phyloP scores from a whole-genome alignment of 2,797 vertebrate genomes.

The Pelodytes ibericus region DNA sequence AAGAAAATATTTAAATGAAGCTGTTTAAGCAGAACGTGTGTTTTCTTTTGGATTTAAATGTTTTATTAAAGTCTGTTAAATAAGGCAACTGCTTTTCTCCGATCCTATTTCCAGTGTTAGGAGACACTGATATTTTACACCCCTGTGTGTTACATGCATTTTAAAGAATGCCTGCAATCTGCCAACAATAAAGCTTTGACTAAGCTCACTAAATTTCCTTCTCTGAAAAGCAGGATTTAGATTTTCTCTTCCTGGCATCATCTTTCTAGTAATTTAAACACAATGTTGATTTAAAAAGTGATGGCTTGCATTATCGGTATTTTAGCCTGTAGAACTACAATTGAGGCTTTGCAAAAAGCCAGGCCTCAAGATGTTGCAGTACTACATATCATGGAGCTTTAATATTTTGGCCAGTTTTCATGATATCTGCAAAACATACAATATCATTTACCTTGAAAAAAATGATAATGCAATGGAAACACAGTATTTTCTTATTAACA shows the following conservation, averaged over 20 bases:
- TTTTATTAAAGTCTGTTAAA: slow-evolving; percentile 56
- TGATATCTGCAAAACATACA: background rate
- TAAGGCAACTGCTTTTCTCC: slow-evolving; percentile 43
- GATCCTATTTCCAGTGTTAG: slow-evolving; percentile 52
- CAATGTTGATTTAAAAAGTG: slow-evolving; percentile 54
- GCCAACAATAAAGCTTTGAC: slow-evolving; percentile 41
- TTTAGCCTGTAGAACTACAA: slow-evolving; percentile 1
- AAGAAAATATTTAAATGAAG: slow-evolving; percentile 58
- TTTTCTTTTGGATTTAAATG: slow-evolving; percentile 54
- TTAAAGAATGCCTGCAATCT: slow-evolving; percentile 47
- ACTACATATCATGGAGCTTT: slow-evolving; percentile 19
- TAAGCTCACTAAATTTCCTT: slow-evolving; percentile 22
- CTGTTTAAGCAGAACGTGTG: slow-evolving; percentile 33
- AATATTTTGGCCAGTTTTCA: slow-evolving; percentile 17
- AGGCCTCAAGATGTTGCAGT: background rate
- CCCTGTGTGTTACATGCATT: slow-evolving; percentile 44
- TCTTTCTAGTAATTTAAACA: slow-evolving; percentile 43
- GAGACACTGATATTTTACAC: slow-evolving; percentile 51
- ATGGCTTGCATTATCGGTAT: slow-evolving; percentile 54
- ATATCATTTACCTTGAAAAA: background rate
- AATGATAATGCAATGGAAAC: background rate
- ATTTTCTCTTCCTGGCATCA: slow-evolving; percentile 45
- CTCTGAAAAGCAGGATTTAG: slow-evolving; percentile 31
- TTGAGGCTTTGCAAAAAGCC: slow-evolving; percentile 5
- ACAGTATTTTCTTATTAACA: background rate